Evolutionary conservation across 23 tunicate species (phyloP), one percentile per base, ranked within the genome.

Genomic region (Styela plicata): DNA sequence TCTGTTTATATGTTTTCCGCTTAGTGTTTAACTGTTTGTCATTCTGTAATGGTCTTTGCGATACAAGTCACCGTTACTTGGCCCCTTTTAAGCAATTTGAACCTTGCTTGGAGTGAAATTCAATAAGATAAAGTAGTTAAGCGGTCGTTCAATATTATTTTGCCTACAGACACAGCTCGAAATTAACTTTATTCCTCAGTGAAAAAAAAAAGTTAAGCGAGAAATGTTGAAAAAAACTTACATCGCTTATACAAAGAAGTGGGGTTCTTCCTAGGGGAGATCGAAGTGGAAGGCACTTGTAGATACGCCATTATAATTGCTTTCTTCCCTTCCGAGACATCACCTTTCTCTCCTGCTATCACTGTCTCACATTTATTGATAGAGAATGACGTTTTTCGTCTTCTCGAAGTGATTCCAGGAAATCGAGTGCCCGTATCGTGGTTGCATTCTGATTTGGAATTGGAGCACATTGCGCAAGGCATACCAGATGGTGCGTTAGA

Each of bases 301-400:
- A 76, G 53, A 29, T 76, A 76, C 13, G 81, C 81, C 67, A 76
- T 53, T 52, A 76, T 76, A 0, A 76, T 76, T 53, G 81, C 81
- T 65, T 76, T 76, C 44, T 44, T 76, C 0, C 81, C 81, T 57
- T 76, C 81, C 10, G 29, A 36, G 13, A 44, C 37, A 44, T 76
- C 66, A 2, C 35, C 34, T 17, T 71, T 71, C 3, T 71, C 35
- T n/a, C 77, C 36, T 26, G 35, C 77, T n/a, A 71, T 34, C 7
- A 28, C 77, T 16, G 32, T 34, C 3, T 26, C 77, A 36, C 36
- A 71, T 71, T 32, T 71, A 34, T 3, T 5, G 36, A 36, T 18
- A 21, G 77, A 71, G n/a, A n/a, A n/a, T 44, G 57, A 44, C 10
- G 57, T 44, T 44, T 44, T 44, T 71, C 77, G 18, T 21, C 77